Conservation (phyloP, 2,113 vertebrate species). For the Dasyurus viverrinus region DNA sequence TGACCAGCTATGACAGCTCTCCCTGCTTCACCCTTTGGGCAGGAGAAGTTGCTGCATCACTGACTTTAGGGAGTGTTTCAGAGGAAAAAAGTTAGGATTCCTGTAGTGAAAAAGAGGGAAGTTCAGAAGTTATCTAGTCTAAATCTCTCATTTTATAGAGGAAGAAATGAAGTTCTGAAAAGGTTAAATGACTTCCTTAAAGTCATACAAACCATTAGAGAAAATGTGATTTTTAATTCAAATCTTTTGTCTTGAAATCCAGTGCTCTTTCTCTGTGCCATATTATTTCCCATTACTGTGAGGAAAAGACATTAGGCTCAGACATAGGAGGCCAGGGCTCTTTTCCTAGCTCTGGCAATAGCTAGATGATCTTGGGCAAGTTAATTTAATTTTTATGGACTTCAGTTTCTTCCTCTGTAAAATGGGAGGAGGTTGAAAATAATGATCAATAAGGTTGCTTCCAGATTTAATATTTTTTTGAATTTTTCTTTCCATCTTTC, state of each 20-base stretch:
- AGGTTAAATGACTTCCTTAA: background rate
- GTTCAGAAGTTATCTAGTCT: background rate
- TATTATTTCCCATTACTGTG: background rate
- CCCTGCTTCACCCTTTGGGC: background rate
- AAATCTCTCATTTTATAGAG: background rate
- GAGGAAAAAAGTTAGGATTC: constrained; percentile 9
- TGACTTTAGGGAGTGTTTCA: background rate
- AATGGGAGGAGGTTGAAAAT: background rate
- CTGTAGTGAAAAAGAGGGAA: background rate
- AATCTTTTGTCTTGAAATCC: background rate
- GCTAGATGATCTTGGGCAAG: background rate
- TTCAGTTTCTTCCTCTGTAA: constrained; percentile 27
- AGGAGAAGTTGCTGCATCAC: background rate
- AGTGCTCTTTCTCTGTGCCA: background rate
- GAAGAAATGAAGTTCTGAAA: background rate
- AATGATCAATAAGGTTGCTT: background rate
- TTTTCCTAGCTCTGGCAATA: background rate
- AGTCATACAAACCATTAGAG: background rate
- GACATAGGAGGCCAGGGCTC: background rate
- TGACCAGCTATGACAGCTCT: background rate
- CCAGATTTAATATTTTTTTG: background rate
- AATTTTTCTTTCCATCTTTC: background rate
- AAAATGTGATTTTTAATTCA: background rate
- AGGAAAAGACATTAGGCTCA: background rate
- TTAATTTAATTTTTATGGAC: constrained; percentile 29